These are phyloP conservation scores for cattle (Bos taurus) DNA, from an alignment of 2,113 vertebrate species.

Conservation along the genomic window ARS-UCD2.0 NC_037339.1:85702501-85703000, in stretches of 20 bases:
- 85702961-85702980: neutral
- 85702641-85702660: neutral
- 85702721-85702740: neutral
- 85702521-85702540: neutral
- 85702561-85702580: neutral
- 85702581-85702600: fast-evolving
- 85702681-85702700: neutral
- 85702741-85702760: neutral
- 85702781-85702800: neutral
- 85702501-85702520: fast-evolving
- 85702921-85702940: neutral
- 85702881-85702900: neutral
- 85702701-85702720: neutral
- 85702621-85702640: neutral
- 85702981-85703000: neutral
- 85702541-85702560: neutral
- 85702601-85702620: neutral
- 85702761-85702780: neutral
- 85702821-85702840: too few relatives aligned
- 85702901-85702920: neutral
- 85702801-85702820: too few relatives aligned
- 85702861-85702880: neutral
- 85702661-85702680: neutral
- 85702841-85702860: neutral
- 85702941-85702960: neutral